Percentiles rank a stretch among this genome's conserved stretches.
Evolutionary conservation across 2,888 invertebrate species (phyloP).

Genomic region (Yponomeuta cagnagella): DNA sequence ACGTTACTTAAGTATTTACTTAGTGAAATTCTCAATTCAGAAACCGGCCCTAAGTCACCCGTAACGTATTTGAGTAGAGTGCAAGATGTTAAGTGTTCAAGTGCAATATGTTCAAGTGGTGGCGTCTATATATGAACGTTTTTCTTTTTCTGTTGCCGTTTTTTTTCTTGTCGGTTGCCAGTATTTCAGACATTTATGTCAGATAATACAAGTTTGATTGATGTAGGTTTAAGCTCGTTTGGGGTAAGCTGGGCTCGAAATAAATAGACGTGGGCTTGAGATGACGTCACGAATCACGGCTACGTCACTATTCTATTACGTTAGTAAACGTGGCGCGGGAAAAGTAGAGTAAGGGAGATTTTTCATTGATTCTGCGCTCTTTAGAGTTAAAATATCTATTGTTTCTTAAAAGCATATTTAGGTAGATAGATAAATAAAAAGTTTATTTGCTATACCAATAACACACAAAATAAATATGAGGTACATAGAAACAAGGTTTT

Average conservation of each 20-base stretch:
- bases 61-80: no score
- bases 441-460: no score
- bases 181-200: neutral
- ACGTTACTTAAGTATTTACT: no score
- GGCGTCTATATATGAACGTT: neutral
- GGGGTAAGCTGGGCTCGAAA: conserved; percentile 6
- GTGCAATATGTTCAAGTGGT: no score
- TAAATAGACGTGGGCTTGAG: neutral
- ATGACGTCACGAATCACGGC: conserved; percentile 4
- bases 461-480: no score
- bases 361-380: neutral
- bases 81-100: no score
- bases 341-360: neutral
- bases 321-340: neutral
- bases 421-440: no score
- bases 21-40: no score
- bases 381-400: no score
- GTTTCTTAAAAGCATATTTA: no score
- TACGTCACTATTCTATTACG: conserved; percentile 11
- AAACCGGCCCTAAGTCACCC: no score
- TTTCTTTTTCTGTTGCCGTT: neutral
- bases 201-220: neutral
- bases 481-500: no score
- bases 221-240: conserved; percentile 2
- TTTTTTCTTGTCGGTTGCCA: neutral